A percentile compares a stretch with the other conserved stretches of the same genome.
These are phyloP conservation scores for Okamejei kenojei DNA, from an alignment of 2,797 vertebrate genomes.

Conservation along the genomic window DNA sequence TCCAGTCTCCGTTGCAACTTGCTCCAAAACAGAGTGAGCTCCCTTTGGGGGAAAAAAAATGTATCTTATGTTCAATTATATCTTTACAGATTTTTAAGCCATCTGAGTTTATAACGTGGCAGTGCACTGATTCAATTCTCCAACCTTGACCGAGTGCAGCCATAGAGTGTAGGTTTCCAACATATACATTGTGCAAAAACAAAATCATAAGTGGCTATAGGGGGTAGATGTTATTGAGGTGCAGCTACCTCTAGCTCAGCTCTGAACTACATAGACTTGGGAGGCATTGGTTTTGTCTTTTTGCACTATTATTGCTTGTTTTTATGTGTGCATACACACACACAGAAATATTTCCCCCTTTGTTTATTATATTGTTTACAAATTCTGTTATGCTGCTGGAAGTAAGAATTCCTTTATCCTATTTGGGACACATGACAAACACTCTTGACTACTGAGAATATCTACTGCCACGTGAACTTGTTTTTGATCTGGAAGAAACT, in stretches of 20 bases:
- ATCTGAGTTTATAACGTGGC: neutral
- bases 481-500: neutral
- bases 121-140: neutral
- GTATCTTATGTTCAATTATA: neutral
- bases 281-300: too few relatives aligned
- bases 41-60: conserved; percentile 63
- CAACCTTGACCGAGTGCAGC: neutral
- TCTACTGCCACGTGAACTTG: too few relatives aligned
- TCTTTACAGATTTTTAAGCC: neutral
- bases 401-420: too few relatives aligned
- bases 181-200: neutral
- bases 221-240: neutral
- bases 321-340: too few relatives aligned
- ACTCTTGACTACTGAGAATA: too few relatives aligned
- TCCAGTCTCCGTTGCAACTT: conserved; percentile 91
- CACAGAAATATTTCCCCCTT: too few relatives aligned
- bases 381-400: too few relatives aligned
- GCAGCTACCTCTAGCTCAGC: too few relatives aligned
- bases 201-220: neutral
- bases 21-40: conserved; percentile 91
- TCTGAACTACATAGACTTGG: too few relatives aligned
- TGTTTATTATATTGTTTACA: too few relatives aligned
- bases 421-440: too few relatives aligned
- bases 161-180: neutral
- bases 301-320: too few relatives aligned